Evolutionary conservation across 2,797 vertebrate genomes (phyloP).

Genomic region (Melanotaenia maccullochi): DNA sequence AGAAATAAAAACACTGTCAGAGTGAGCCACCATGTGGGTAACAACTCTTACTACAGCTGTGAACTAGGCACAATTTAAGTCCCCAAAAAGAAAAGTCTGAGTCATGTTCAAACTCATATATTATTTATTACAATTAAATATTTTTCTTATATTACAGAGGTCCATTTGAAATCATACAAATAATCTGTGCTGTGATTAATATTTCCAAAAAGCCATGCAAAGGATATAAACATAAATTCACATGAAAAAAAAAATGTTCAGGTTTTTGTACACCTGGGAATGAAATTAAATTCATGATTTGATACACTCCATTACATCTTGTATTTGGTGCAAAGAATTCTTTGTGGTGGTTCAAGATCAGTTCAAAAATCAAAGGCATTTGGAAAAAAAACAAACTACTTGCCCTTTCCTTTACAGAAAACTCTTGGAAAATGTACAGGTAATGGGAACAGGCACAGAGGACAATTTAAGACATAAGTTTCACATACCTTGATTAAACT

Average conservation of each 20-base stretch:
- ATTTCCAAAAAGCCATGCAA: slow-evolving; percentile 85
- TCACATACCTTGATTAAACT: slow-evolving; percentile 70
- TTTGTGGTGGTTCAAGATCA: slow-evolving; percentile 66
- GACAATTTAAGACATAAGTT: slow-evolving; percentile 80
- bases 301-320: slow-evolving; percentile 20
- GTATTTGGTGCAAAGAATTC: slow-evolving; percentile 76
- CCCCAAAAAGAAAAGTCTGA: slow-evolving; percentile 19
- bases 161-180: slow-evolving; percentile 89
- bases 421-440: slow-evolving; percentile 61
- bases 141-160: slow-evolving; percentile 87
- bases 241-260: slow-evolving; percentile 73
- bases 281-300: slow-evolving; percentile 56
- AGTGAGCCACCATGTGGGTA: slow-evolving; percentile 74
- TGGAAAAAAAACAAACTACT: slow-evolving; percentile 52
- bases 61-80: not conserved
- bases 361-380: slow-evolving; percentile 77
- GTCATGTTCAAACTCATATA: slow-evolving; percentile 84
- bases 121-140: slow-evolving; percentile 92
- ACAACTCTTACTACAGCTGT: slow-evolving; percentile 59
- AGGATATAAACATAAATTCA: slow-evolving; percentile 80
- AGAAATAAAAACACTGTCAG: slow-evolving; percentile 17
- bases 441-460: slow-evolving; percentile 81
- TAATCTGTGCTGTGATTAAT: slow-evolving; percentile 86
- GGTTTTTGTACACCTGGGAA: slow-evolving; percentile 78
- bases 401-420: slow-evolving; percentile 50